Evolutionary conservation across 2,888 invertebrate genomes (phyloP), one percentile per base, ranked within the genome.

Genomic region (Drosophila hawaiiensis): DNA sequence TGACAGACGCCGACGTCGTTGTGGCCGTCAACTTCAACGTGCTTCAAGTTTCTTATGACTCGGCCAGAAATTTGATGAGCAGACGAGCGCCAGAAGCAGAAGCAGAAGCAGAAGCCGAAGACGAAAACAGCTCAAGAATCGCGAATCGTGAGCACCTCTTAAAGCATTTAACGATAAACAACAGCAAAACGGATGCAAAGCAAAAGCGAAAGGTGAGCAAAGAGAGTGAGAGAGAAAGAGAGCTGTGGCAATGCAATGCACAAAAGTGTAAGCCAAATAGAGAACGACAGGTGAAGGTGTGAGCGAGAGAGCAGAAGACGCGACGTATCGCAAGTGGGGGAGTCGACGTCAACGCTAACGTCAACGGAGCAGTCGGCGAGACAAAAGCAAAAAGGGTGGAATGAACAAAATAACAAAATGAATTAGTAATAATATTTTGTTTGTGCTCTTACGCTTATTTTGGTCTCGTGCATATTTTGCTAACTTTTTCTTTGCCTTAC

Each of bases 31-130:
- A 59, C 76, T 75, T 73, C 70, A 84, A 84, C 76, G 78, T 79
- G 82, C 76, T 84, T 84, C 72, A 76, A 86, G 91, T 89, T 83
- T 89, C 88, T 89, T 90, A 88, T 88, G 90, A 88, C 73, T 80
- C 52, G 70, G 62, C 62, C 58, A 76, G 82, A 72, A 78, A 71
- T 70, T 54, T 72, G 65, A 71, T 67, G 69, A 62, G 52, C 62
- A 25, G 22, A 19, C n/a, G 43, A 43, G 39, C 39, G 19, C 5
- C 41, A 28, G 19, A 6, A 35, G 33, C 16, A 61, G 60, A 66
- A 74, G 62, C 73, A 58, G 63, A 66, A 74, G 62, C 73, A 55
- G 61, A 55, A 74, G 62, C 73, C 55, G 61, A 39, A 55, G 14
- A 25, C 41, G 37, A 41, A 41, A 37, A 52, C 31, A 69, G 67